Conservation (phyloP, 2,113 vertebrate genomes). For the Oenanthe oenanthe region DNA sequence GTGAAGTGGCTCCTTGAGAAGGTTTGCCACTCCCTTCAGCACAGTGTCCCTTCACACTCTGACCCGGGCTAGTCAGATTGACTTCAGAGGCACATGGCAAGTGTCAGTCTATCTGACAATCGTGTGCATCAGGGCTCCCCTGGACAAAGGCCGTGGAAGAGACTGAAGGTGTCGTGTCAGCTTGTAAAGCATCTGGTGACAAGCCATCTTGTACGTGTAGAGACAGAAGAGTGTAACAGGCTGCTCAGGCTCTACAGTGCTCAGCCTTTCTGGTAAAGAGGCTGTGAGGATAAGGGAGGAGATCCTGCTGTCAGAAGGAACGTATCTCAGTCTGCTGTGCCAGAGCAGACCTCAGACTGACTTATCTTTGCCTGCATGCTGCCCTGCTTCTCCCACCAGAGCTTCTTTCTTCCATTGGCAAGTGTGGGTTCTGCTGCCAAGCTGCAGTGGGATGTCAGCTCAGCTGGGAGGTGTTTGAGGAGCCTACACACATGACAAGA, state of each 20-base stretch:
- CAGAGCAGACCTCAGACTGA: background rate
- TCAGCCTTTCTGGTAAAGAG: background rate
- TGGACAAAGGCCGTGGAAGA: background rate
- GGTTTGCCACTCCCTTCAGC: background rate
- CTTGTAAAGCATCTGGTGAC: background rate
- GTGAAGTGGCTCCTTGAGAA: background rate
- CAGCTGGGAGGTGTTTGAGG: background rate
- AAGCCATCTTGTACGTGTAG: background rate
- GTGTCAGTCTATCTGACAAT: background rate
- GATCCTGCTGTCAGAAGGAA: background rate
- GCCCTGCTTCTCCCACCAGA: background rate
- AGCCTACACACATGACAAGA: background rate
- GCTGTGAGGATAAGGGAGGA: background rate
- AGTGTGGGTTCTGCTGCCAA: background rate
- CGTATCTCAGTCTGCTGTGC: background rate
- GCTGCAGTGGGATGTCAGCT: background rate
- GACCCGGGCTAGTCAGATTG: background rate
- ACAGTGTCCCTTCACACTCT: accelerated
- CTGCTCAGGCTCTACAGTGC: background rate
- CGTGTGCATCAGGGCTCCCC: background rate
- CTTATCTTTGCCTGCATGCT: background rate
- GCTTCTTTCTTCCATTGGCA: background rate
- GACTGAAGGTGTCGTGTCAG: background rate
- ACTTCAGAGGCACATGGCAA: background rate
- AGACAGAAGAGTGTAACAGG: background rate